Conservation (phyloP, 2,888 invertebrate species). For the Folsomia manolachei region DNA sequence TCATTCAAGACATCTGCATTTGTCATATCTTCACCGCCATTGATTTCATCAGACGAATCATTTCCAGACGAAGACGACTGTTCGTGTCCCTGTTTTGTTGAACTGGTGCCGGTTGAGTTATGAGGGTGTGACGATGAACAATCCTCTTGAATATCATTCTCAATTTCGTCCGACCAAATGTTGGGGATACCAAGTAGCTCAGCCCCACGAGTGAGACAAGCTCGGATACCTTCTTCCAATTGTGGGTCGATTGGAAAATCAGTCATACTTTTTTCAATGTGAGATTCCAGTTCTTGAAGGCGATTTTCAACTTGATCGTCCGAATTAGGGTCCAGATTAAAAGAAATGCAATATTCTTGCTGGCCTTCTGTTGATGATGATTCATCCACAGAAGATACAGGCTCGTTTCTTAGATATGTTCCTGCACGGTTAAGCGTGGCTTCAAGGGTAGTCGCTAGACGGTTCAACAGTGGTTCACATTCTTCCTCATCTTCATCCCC, state of each 20-base stretch:
- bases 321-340: neutral
- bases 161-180: neutral
- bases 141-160: neutral
- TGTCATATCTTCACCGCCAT: neutral
- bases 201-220: neutral
- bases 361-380: neutral
- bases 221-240: neutral
- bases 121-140: no score
- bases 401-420: no score
- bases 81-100: neutral
- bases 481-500: neutral
- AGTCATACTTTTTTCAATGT: neutral
- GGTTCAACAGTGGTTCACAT: neutral
- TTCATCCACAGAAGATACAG: no score
- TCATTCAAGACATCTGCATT: neutral
- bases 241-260: neutral
- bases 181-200: neutral
- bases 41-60: neutral
- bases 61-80: neutral
- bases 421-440: neutral
- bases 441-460: neutral
- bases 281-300: neutral
- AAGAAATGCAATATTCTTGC: neutral
- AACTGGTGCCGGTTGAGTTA: neutral
- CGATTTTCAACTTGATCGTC: neutral